Evolutionary conservation across 2,888 invertebrate genomes (phyloP).

Genomic region (Yponomeuta evonymella): DNA sequence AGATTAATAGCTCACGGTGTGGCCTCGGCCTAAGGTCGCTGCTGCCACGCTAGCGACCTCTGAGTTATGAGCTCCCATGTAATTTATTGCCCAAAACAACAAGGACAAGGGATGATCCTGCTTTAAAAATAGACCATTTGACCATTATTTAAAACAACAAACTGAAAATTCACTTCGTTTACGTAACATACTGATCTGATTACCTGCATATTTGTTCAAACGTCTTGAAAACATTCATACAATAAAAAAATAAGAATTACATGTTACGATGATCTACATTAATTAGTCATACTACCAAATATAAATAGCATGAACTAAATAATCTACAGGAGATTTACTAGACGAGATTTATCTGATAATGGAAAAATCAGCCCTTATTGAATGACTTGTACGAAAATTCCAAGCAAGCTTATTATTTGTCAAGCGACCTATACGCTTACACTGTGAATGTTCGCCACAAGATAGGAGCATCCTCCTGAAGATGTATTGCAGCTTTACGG

Average conservation of each 20-base stretch:
- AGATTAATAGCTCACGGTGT: slow-evolving; percentile 68
- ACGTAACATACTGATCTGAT: not conserved
- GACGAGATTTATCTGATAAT: too few species aligned
- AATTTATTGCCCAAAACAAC: slow-evolving; percentile 42
- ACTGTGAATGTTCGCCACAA: slow-evolving; percentile 72
- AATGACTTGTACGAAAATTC: not conserved
- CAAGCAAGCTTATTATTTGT: slow-evolving; percentile 36
- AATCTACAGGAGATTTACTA: too few species aligned
- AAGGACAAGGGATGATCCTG: slow-evolving; percentile 10
- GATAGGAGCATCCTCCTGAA: slow-evolving; percentile 70
- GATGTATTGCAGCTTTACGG: slow-evolving; percentile 75
- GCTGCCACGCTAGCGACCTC: slow-evolving; percentile 24
- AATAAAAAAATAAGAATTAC: too few species aligned
- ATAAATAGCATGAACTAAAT: too few species aligned
- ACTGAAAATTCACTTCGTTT: not conserved
- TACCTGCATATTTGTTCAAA: too few species aligned
- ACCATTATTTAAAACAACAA: not conserved
- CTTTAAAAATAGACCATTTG: not conserved
- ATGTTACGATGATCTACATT: too few species aligned
- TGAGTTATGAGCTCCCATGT: slow-evolving; percentile 67
- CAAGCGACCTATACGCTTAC: slow-evolving; percentile 54
- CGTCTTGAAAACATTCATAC: too few species aligned
- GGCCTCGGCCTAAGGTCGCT: slow-evolving; percentile 70
- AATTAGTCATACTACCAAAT: too few species aligned
- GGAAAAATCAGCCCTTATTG: too few species aligned